phyloP scores from a whole-genome alignment of 2,797 vertebrate species.

The Euphonia xanthogaster region DNA sequence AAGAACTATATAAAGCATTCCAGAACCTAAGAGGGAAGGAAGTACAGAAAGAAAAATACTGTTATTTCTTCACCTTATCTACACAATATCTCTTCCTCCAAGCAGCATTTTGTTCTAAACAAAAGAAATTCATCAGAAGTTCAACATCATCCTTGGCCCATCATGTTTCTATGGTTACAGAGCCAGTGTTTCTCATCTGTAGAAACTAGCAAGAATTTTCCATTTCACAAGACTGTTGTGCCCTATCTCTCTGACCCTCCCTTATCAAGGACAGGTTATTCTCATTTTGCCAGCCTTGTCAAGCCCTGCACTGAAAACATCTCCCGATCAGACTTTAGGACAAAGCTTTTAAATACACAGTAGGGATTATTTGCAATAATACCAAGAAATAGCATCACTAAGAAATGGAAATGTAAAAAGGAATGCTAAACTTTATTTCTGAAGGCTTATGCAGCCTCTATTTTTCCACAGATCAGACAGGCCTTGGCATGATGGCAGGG shows the following conservation, averaged over 20 bases:
- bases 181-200: conserved; percentile 61
- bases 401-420: background rate
- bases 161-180: conserved; percentile 78
- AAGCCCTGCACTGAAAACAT: background rate
- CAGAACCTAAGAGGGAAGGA: background rate
- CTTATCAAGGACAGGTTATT: conserved; percentile 63
- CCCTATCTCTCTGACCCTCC: conserved; percentile 50
- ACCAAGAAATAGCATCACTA: background rate
- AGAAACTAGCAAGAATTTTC: conserved; percentile 58
- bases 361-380: background rate
- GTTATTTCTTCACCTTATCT: background rate
- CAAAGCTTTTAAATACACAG: conserved; percentile 31
- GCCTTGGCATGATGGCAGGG: background rate
- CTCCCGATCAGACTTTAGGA: background rate
- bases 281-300: conserved; percentile 21
- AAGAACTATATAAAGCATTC: background rate
- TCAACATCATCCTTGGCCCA: conserved; percentile 69
- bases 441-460: background rate
- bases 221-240: conserved; percentile 9
- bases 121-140: conserved; percentile 67
- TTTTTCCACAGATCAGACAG: background rate
- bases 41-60: background rate
- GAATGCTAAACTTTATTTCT: background rate
- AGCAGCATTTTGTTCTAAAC: conserved; percentile 61
- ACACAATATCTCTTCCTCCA: conserved; percentile 7